A percentile compares a stretch with the other conserved stretches of the same genome.
phyloP scores from a whole-genome alignment of 2,113 vertebrate species.

The Corydoras sp. region DNA sequence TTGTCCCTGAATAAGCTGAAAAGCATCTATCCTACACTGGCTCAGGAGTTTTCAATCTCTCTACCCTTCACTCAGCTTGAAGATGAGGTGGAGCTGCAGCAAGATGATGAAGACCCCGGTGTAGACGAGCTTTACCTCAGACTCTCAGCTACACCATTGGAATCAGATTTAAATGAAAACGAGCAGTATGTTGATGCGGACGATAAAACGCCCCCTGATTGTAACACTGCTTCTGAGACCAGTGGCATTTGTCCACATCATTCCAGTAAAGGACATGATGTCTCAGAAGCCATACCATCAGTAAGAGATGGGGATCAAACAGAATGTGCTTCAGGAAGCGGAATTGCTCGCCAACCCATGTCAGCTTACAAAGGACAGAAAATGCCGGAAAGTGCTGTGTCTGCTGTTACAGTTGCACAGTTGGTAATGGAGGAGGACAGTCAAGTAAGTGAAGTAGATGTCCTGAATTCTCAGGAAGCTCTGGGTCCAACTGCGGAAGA shows the following conservation, averaged over 20 bases:
- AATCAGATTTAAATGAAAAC: not conserved
- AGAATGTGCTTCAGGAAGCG: not conserved
- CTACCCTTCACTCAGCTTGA: constrained; percentile 19
- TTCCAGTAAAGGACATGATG: not conserved
- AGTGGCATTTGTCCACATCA: not conserved
- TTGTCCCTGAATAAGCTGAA: not conserved
- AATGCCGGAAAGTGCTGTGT: not conserved
- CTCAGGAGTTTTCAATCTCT: not conserved
- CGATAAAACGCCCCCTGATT: not conserved
- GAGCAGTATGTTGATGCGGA: not conserved
- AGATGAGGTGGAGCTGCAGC: constrained; percentile 23
- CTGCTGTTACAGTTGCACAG: constrained; percentile 58
- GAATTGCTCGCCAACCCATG: not conserved
- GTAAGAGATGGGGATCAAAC: not conserved
- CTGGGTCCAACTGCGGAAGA: not conserved
- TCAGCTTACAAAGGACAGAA: not conserved
- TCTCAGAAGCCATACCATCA: not conserved
- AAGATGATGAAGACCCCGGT: not conserved
- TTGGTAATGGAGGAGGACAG: constrained; percentile 70
- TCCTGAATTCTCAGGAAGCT: constrained; percentile 7
- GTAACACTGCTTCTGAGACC: not conserved
- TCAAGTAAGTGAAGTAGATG: constrained; percentile 45
- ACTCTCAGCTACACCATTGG: constrained; percentile 14
- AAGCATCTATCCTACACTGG: not conserved
- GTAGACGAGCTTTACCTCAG: constrained; percentile 2